Evolutionary conservation across 2,888 invertebrate genomes (phyloP).

Genomic region (Heteromyza rotundicornis): DNA sequence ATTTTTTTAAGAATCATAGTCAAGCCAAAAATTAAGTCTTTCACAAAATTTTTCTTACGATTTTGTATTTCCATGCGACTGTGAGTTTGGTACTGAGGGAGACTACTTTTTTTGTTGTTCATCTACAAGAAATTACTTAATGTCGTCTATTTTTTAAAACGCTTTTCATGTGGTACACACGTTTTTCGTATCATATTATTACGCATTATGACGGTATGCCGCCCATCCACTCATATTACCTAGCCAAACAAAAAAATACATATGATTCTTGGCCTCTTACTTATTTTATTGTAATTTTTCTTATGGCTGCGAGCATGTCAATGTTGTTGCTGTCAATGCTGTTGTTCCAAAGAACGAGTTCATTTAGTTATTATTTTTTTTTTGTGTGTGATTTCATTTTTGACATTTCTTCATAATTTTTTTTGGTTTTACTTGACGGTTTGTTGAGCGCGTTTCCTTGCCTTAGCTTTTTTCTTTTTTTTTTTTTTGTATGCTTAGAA

Average conservation of each 20-base stretch:
- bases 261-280: too few species aligned
- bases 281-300: too few species aligned
- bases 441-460: background rate
- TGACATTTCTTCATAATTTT: conserved; percentile 17
- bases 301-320: background rate
- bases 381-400: background rate
- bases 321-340: background rate
- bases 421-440: background rate
- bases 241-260: too few species aligned
- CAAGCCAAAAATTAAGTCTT: background rate
- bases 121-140: background rate
- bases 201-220: too few species aligned
- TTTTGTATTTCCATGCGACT: background rate
- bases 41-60: background rate
- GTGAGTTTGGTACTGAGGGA: background rate
- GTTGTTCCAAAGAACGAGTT: background rate
- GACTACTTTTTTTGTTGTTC: background rate
- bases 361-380: background rate
- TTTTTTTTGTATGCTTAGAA: conserved; percentile 22
- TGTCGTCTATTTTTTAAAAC: too few species aligned
- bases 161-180: too few species aligned
- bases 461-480: conserved; percentile 23
- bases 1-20: too few species aligned
- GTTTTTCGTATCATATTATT: too few species aligned
- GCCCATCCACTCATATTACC: too few species aligned